Percentiles rank a stretch among this genome's conserved stretches.
Evolutionary conservation across 2,888 invertebrate species (phyloP).

Genomic region (Thymelicus sylvestris): DNA sequence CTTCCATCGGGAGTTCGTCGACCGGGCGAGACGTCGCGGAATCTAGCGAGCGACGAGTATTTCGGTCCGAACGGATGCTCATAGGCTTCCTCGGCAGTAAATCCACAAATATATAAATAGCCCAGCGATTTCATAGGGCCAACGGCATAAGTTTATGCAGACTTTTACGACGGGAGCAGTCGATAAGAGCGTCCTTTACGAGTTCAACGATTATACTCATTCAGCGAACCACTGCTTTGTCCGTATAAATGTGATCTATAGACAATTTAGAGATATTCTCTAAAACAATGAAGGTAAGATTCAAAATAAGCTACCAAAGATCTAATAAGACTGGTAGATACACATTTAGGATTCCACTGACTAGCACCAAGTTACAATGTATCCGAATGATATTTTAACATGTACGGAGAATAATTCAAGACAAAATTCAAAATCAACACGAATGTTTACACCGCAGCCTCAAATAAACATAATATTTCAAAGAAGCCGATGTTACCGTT

Average conservation of each 20-base stretch:
- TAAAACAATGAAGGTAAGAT: constrained; percentile 15
- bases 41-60: constrained; percentile 74
- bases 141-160: constrained; percentile 57
- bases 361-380: constrained; percentile 48
- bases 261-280: constrained; percentile 32
- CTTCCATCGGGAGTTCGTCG: constrained; percentile 67
- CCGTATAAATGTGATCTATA: constrained; percentile 43
- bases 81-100: constrained; percentile 73
- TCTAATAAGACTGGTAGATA: constrained; percentile 44
- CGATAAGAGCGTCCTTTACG: constrained; percentile 65
- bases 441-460: constrained; percentile 40
- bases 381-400: constrained; percentile 50
- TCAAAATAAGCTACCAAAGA: constrained; percentile 29
- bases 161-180: constrained; percentile 63
- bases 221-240: constrained; percentile 50
- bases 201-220: constrained; percentile 59
- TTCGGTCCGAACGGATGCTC: constrained; percentile 75
- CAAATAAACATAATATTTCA: constrained; percentile 34
- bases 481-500: constrained; percentile 32
- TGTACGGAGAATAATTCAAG: constrained; percentile 50
- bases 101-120: constrained; percentile 76
- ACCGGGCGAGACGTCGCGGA: constrained; percentile 81
- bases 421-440: constrained; percentile 50
- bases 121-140: constrained; percentile 58
- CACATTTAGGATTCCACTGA: constrained; percentile 35